A percentile compares a stretch with the other conserved stretches of the same genome.
Evolutionary conservation across 2,797 vertebrate genomes (phyloP).

Genomic region (Percopsis omiscomaycus): DNA sequence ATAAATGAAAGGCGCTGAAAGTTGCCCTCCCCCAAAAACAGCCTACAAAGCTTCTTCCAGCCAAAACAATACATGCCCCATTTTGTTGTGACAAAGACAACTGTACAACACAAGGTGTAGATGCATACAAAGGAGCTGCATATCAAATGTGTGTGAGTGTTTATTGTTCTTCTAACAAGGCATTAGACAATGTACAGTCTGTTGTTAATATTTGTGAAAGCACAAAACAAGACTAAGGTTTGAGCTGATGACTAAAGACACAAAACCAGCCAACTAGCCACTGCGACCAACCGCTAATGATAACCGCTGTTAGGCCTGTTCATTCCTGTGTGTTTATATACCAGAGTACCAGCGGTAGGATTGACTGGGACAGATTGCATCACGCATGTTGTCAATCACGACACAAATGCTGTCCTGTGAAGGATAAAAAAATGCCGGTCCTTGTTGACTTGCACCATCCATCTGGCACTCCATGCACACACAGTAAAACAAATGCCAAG

Average conservation of each 20-base stretch:
- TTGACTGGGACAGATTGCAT: not conserved
- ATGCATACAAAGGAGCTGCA: slow-evolving; percentile 48
- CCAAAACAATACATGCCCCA: slow-evolving; percentile 63
- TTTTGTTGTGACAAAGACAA: slow-evolving; percentile 63
- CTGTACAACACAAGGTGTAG: slow-evolving; percentile 53
- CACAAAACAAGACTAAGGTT: slow-evolving; percentile 9
- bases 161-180: slow-evolving; percentile 56
- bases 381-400: not conserved
- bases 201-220: slow-evolving; percentile 28
- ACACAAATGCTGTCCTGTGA: not conserved
- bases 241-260: slow-evolving; percentile 11
- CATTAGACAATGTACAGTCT: slow-evolving; percentile 44
- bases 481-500: slow-evolving; percentile 35
- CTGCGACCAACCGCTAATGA: not conserved
- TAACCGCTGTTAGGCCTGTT: not conserved
- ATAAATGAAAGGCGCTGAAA: slow-evolving; percentile 54
- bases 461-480: not conserved
- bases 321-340: too few relatives aligned
- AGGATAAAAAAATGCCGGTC: not conserved
- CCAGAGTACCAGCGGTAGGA: not conserved
- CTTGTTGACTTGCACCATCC: slow-evolving; percentile 13
- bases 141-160: slow-evolving; percentile 55
- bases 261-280: not conserved
- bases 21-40: slow-evolving; percentile 71
- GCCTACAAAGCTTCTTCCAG: slow-evolving; percentile 71